A percentile compares a stretch with the other conserved stretches of the same genome.
phyloP scores from a whole-genome alignment of 2,797 vertebrate species.

The Artibeus lituratus region DNA sequence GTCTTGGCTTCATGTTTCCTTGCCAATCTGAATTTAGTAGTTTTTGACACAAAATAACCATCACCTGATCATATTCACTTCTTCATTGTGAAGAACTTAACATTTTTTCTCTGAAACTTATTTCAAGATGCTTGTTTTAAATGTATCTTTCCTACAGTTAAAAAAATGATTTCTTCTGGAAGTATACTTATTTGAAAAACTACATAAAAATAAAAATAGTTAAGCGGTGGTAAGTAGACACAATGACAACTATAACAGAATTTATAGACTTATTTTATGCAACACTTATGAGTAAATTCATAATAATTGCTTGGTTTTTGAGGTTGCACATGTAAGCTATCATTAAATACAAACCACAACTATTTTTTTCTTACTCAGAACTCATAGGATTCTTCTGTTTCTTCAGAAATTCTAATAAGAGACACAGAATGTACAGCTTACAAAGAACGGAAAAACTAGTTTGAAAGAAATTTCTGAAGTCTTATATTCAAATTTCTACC shows the following conservation, averaged over 20 bases:
- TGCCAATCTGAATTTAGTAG: neutral
- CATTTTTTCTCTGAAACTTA: neutral
- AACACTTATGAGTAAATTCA: neutral
- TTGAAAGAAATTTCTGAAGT: neutral
- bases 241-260: neutral
- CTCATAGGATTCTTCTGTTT: neutral
- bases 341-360: slow-evolving; percentile 4
- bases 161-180: neutral
- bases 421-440: neutral
- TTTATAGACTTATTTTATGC: neutral
- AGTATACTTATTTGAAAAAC: neutral
- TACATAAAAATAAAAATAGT: neutral
- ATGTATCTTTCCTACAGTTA: neutral
- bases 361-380: neutral
- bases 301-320: neutral
- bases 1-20: neutral
- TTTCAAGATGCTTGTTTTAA: slow-evolving; percentile 7
- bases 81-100: neutral
- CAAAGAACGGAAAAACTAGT: neutral
- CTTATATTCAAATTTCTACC: neutral
- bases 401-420: neutral
- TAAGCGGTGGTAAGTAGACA: neutral
- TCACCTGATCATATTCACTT: neutral
- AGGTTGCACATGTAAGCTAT: neutral
- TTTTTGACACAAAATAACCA: neutral